These are phyloP conservation scores for Lutjanus erythropterus DNA, from an alignment of 2,113 vertebrate genomes.

Conservation along the genomic window DNA sequence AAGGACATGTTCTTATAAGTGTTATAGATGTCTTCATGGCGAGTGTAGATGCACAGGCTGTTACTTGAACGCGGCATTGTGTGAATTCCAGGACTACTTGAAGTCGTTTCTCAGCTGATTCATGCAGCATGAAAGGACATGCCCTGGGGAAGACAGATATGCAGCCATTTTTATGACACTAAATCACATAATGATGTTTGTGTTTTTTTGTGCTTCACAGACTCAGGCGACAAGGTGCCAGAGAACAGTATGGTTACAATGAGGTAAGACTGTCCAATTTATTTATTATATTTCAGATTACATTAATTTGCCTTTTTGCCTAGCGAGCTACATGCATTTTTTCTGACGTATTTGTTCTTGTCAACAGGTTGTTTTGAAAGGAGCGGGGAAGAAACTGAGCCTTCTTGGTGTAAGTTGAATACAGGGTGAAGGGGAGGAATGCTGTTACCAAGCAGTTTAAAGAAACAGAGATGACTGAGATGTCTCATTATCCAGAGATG, in stretches of 20 bases:
- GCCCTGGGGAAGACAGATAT: constrained; percentile 33
- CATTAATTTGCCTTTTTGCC: neutral
- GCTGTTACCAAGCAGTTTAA: neutral
- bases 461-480: neutral
- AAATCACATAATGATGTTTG: neutral
- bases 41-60: constrained; percentile 39
- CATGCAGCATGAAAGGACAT: constrained; percentile 54
- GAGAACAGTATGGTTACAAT: constrained; percentile 84
- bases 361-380: constrained; percentile 84
- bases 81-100: constrained; percentile 60
- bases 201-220: constrained; percentile 63
- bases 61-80: constrained; percentile 51
- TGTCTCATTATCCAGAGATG: too few relatives aligned
- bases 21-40: neutral
- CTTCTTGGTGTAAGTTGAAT: constrained; percentile 85
- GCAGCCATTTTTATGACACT: constrained; percentile 7
- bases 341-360: constrained; percentile 8
- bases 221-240: constrained; percentile 77
- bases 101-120: constrained; percentile 45
- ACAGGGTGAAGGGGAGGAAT: neutral
- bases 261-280: constrained; percentile 84
- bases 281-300: neutral
- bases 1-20: neutral
- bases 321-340: constrained; percentile 10
- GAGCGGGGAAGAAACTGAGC: constrained; percentile 83